These are phyloP conservation scores for Cantharis flavilabris DNA, from an alignment of 2,888 invertebrate genomes.

Conservation along the genomic window DNA sequence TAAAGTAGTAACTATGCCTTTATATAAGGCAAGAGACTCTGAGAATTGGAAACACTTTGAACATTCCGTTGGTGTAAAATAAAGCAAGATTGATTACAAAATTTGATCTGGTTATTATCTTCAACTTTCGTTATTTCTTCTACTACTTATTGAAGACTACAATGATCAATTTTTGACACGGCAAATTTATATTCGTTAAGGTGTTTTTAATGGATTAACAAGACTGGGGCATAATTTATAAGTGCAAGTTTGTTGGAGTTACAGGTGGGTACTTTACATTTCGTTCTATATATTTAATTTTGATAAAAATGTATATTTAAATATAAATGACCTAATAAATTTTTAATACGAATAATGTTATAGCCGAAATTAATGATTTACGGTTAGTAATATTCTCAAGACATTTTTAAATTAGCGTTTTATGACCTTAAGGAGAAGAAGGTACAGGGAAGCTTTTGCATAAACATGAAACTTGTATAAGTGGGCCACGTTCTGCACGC, in stretches of 20 bases:
- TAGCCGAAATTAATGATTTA: not conserved
- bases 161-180: not conserved
- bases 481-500: constrained; percentile 31
- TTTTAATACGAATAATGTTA: not conserved
- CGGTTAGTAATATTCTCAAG: not conserved
- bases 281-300: not conserved
- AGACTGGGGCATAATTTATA: not conserved
- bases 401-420: not conserved
- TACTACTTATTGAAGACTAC: too few relatives aligned
- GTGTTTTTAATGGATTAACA: not conserved
- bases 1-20: too few relatives aligned
- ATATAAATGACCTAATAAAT: not conserved
- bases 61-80: too few relatives aligned
- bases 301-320: not conserved
- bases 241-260: not conserved
- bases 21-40: too few relatives aligned
- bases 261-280: not conserved
- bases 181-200: not conserved
- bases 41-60: too few relatives aligned
- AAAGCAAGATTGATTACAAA: too few relatives aligned
- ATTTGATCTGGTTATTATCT: too few relatives aligned
- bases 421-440: constrained; percentile 7
- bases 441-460: constrained; percentile 25
- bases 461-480: constrained; percentile 26
- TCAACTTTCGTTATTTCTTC: too few relatives aligned